Percentiles rank a stretch among this genome's conserved stretches.
Evolutionary conservation across 2,113 vertebrate genomes (phyloP).

Genomic region (Lamprotornis superbus): DNA sequence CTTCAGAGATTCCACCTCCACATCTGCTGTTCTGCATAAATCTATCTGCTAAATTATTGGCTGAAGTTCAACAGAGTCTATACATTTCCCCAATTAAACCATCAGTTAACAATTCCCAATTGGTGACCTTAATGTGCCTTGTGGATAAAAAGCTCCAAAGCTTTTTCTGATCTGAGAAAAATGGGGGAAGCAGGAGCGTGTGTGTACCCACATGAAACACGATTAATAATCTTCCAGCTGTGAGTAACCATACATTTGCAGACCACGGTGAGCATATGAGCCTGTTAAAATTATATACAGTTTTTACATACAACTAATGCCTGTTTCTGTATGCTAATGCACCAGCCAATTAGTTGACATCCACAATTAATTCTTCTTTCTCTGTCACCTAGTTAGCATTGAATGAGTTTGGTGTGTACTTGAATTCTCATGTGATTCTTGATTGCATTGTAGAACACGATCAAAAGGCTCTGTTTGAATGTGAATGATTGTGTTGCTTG

Average conservation of each 20-base stretch:
- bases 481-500: constrained; percentile 71
- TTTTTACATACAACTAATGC: not conserved
- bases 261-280: not conserved
- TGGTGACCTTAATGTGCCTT: constrained; percentile 23
- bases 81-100: constrained; percentile 66
- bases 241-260: not conserved
- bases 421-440: constrained; percentile 76
- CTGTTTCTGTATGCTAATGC: constrained; percentile 46
- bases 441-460: constrained; percentile 77
- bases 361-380: constrained; percentile 66
- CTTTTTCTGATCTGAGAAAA: constrained; percentile 17
- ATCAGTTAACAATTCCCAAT: constrained; percentile 55
- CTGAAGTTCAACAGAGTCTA: constrained; percentile 54
- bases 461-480: constrained; percentile 76
- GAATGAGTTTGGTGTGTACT: constrained; percentile 25
- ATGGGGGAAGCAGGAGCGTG: fast-evolving
- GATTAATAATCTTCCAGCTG: not conserved
- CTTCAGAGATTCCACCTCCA: constrained; percentile 44
- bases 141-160: constrained; percentile 36
- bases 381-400: constrained; percentile 66
- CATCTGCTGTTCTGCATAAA: constrained; percentile 65
- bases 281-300: not conserved
- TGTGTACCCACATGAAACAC: not conserved
- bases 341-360: constrained; percentile 34
- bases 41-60: constrained; percentile 57